phyloP scores from a whole-genome alignment of 1,140 invertebrate genomes.

The Brachionus rubens region DNA sequence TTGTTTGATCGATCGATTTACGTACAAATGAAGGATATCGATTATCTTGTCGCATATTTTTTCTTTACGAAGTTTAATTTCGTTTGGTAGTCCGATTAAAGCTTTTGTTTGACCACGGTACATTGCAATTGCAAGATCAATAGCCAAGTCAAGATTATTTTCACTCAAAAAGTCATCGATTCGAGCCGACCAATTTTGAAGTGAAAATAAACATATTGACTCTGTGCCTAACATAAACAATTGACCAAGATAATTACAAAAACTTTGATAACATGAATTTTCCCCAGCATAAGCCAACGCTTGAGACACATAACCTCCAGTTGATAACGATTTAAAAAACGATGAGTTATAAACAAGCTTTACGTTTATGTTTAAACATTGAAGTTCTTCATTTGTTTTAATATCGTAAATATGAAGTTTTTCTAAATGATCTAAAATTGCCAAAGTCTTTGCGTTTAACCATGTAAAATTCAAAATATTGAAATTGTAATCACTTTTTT shows the following conservation, averaged over 20 bases:
- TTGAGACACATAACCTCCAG: slow-evolving; percentile 72
- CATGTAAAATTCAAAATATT: slow-evolving; percentile 63
- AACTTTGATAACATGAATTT: slow-evolving; percentile 82
- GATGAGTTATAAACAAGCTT: slow-evolving; percentile 82
- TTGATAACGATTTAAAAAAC: slow-evolving; percentile 80
- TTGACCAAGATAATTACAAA: slow-evolving; percentile 75
- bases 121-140: slow-evolving; percentile 68
- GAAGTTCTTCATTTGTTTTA: slow-evolving; percentile 39
- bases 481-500: slow-evolving; percentile 12
- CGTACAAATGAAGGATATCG: slow-evolving; percentile 50
- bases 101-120: slow-evolving; percentile 71
- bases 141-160: slow-evolving; percentile 66
- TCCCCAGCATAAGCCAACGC: slow-evolving; percentile 78
- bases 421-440: slow-evolving; percentile 78
- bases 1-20: slow-evolving; percentile 50
- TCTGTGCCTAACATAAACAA: slow-evolving; percentile 78
- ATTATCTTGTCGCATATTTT: slow-evolving; percentile 66
- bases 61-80: slow-evolving; percentile 64
- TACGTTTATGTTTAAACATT: slow-evolving; percentile 62
- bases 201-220: slow-evolving; percentile 73
- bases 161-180: slow-evolving; percentile 62
- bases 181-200: slow-evolving; percentile 74
- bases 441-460: slow-evolving; percentile 80
- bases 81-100: slow-evolving; percentile 61
- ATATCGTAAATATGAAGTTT: slow-evolving; percentile 72